Evolutionary conservation across 2,797 vertebrate genomes (phyloP).

Genomic region (Sebastes oblongus): DNA sequence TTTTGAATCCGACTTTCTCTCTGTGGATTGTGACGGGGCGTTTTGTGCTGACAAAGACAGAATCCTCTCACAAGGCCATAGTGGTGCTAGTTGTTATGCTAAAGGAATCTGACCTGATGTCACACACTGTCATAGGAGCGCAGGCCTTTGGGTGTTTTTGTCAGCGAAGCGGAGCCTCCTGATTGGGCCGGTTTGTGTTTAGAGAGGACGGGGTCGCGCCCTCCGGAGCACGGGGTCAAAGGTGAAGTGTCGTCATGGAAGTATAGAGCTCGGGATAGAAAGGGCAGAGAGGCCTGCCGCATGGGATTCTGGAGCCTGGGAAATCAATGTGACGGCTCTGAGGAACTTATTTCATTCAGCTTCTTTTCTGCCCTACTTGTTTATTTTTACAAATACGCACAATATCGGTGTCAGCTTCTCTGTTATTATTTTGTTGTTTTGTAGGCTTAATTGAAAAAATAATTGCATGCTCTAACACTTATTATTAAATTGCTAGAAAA

Average conservation of each 20-base stretch:
- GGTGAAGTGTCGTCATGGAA: slow-evolving; percentile 82
- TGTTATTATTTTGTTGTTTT: background rate
- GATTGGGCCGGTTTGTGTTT: slow-evolving; percentile 75
- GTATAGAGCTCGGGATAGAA: slow-evolving; percentile 72
- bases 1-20: slow-evolving; percentile 12
- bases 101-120: slow-evolving; percentile 83
- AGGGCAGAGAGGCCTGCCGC: slow-evolving; percentile 65
- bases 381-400: background rate
- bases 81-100: slow-evolving; percentile 74
- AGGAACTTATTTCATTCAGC: slow-evolving; percentile 6
- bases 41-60: slow-evolving; percentile 75
- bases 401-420: slow-evolving; percentile 8
- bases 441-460: slow-evolving; percentile 43
- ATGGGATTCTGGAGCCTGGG: slow-evolving; percentile 70
- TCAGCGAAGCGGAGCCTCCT: slow-evolving; percentile 60
- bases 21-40: slow-evolving; percentile 27
- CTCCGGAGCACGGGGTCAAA: slow-evolving; percentile 68
- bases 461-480: slow-evolving; percentile 20
- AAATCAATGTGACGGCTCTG: slow-evolving; percentile 75
- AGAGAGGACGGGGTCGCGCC: slow-evolving; percentile 68
- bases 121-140: slow-evolving; percentile 77
- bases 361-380: slow-evolving; percentile 2
- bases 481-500: slow-evolving; percentile 20
- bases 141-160: slow-evolving; percentile 79
- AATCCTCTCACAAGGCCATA: slow-evolving; percentile 53